Evolutionary conservation across 2,797 vertebrate species (phyloP), one percentile per base, ranked within the genome.

Genomic region (Diplodus puntazzo): DNA sequence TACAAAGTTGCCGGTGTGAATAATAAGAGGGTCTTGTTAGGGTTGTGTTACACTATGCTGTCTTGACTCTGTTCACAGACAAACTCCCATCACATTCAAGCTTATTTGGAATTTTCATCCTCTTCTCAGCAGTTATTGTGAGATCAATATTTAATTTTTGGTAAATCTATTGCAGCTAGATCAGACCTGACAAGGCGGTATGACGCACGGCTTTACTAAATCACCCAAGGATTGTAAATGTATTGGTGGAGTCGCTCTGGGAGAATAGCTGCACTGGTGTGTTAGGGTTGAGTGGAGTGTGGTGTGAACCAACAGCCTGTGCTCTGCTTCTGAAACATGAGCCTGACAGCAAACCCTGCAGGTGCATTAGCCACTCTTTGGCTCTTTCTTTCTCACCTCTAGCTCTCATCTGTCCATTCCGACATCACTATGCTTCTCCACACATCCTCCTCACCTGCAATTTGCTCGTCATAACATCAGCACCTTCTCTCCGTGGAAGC

Each of bases 61-160:
- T 64, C 45, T 45, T 3, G 45, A 71, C 62, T 77, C 58, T 53
- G 55, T 73, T 83, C 53, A 46, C 49, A 87, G 49, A 72, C 45
- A 76, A 25, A 75, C 67, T 77, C 68, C 11, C 63, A 62, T 81
- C 79, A 80, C 52, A 72, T 75, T 73, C 62, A 18, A 34, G 73
- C 66, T 70, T n/a, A 67, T 85, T 85, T 59, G 58, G 21, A 79
- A 48, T 84, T 89, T 84, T 82, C 50, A 34, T 76, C 73, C 55
- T 68, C 60, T 69, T 85, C 82, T 85, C 72, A 21, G 71, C 81
- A 81, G 68, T 85, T 88, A 73, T 77, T 82, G 76, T 68, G 70
- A 69, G 80, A 94, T 94, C 93, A 90, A 94, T 93, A 94, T 93
- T 94, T 90, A 82, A 94, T 94, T 92, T 90, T 89, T 90, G 72